These are phyloP conservation scores for Tolmerus cingulatus DNA, from an alignment of 2,888 invertebrate species.

Conservation along the genomic window DNA sequence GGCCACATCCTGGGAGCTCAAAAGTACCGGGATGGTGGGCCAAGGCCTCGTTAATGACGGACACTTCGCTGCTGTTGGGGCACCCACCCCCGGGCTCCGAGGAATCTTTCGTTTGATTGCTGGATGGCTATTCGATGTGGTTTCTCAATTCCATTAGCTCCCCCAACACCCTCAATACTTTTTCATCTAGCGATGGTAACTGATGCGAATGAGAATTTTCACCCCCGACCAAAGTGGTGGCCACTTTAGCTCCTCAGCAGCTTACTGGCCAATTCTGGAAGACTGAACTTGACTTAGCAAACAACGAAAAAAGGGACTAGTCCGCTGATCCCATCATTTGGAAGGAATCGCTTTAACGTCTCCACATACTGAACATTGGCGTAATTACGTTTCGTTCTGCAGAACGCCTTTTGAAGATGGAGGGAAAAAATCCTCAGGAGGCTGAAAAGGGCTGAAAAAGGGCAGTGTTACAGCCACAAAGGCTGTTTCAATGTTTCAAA, in stretches of 20 bases:
- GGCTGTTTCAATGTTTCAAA: not conserved
- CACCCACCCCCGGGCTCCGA: not conserved
- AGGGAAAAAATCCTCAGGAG: not conserved
- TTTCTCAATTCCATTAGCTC: not conserved
- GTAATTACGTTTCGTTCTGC: not conserved
- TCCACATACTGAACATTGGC: not conserved
- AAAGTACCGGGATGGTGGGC: not conserved
- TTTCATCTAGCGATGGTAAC: not conserved
- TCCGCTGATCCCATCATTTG: not conserved
- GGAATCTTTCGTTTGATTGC: not conserved
- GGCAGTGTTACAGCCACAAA: not conserved
- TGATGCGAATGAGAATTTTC: not conserved
- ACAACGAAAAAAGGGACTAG: not conserved
- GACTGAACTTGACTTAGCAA: not conserved
- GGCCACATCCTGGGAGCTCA: not conserved
- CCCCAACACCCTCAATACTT: not conserved
- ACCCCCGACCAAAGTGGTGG: not conserved
- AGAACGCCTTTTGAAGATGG: not conserved
- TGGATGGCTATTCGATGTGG: not conserved
- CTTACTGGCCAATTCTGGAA: not conserved
- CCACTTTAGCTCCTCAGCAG: not conserved
- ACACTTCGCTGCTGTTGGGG: not conserved
- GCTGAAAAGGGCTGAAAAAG: not conserved
- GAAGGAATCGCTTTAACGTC: not conserved
- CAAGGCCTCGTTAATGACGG: not conserved